phyloP scores from a whole-genome alignment of 2,113 vertebrate species.

The Corythoichthys haematopterus region DNA sequence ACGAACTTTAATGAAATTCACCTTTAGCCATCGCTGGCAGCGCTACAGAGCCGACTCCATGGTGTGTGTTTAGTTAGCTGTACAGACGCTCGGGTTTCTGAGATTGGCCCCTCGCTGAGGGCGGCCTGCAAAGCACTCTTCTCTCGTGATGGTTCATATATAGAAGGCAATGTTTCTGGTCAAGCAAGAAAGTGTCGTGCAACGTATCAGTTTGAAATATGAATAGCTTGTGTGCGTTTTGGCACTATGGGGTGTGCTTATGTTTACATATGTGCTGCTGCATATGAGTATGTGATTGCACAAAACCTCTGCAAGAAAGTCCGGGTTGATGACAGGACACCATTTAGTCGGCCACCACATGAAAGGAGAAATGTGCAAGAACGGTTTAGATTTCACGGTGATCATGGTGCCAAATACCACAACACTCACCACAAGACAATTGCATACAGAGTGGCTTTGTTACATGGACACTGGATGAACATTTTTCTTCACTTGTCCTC shows the following conservation, averaged over 20 bases:
- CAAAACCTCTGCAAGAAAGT: constrained; percentile 45
- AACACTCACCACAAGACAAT: constrained; percentile 58
- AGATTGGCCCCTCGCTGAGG: constrained; percentile 19
- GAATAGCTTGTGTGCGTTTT: constrained; percentile 29
- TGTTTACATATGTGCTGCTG: constrained; percentile 49
- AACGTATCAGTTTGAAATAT: constrained; percentile 9
- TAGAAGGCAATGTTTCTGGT: constrained; percentile 1
- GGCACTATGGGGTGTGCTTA: constrained; percentile 42
- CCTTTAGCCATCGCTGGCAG: constrained; percentile 32
- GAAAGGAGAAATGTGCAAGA: constrained; percentile 49
- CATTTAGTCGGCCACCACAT: constrained; percentile 55
- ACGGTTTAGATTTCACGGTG: constrained; percentile 51
- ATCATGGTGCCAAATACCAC: constrained; percentile 51
- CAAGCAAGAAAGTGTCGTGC: constrained; percentile 28
- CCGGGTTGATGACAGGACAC: constrained; percentile 53
- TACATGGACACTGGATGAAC: constrained; percentile 39
- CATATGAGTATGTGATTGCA: constrained; percentile 55
- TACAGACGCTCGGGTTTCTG: constrained; percentile 40
- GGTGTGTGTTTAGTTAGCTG: constrained; percentile 53
- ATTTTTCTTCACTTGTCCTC: constrained; percentile 16
- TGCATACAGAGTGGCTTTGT: constrained; percentile 55
- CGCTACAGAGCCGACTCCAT: constrained; percentile 21
- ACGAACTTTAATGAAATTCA: constrained; percentile 45
- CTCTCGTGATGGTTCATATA: constrained; percentile 7
- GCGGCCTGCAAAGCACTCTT: constrained; percentile 5